phyloP scores from a whole-genome alignment of 2,888 invertebrate genomes.

The Syrista parreyssii region DNA sequence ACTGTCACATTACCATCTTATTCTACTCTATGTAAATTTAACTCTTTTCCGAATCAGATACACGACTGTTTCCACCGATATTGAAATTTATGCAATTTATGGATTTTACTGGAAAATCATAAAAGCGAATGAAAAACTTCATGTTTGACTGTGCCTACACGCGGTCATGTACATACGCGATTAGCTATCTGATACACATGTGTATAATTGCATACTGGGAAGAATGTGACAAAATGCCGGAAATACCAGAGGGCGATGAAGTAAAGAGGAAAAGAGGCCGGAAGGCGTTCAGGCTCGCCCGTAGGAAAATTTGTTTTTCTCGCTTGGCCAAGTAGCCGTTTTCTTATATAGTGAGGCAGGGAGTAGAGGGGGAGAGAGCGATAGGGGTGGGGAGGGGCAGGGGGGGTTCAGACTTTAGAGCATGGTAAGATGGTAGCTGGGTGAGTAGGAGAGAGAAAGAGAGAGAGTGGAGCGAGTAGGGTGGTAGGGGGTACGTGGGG shows the following conservation, averaged over 20 bases:
- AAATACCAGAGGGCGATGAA: conserved; percentile 17
- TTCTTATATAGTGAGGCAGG: not conserved
- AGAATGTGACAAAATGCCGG: not conserved
- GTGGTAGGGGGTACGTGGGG: no score
- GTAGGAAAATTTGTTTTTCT: conserved; percentile 30
- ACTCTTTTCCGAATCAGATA: not conserved
- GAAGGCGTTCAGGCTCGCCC: conserved; percentile 8
- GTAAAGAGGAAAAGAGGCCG: conserved; percentile 11
- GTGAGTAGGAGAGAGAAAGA: no score
- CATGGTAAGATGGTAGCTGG: no score
- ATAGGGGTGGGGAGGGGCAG: no score
- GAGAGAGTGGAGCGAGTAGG: no score
- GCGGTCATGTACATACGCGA: not conserved
- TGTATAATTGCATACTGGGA: not conserved
- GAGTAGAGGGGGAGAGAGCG: not conserved
- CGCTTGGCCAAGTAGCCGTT: conserved; percentile 10
- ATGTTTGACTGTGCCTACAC: no score
- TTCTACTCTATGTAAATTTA: not conserved
- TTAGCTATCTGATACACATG: not conserved
- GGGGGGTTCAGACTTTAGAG: no score
- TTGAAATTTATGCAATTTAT: no score
- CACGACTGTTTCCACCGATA: no score
- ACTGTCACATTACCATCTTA: not conserved
- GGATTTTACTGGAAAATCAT: no score
- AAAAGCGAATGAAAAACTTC: no score